Evolutionary conservation across 64 coral and sea anemone genomes (phyloP), one percentile per base, ranked within the genome.

Genomic region (Stichodactyla helianthus): DNA sequence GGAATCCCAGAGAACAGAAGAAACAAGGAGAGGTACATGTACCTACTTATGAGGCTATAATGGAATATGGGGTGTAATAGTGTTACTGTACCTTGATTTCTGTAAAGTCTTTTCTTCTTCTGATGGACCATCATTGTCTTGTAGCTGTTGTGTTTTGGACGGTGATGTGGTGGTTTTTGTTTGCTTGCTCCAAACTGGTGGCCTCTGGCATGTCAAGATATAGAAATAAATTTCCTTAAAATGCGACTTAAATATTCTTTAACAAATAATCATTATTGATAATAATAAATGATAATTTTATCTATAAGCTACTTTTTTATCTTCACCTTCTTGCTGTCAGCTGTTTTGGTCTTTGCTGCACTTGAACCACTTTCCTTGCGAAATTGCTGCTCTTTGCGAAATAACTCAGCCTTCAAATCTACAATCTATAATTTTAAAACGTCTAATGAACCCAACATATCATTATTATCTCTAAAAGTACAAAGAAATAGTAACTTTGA

Each of bases 391-490:
- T 99, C 97, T 61, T 99, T 99, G 13, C 97, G 91, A 82, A 92
- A 93, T 55, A 99, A 88, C 50, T 99, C 97, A 2, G 97, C 97
- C 84, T 95, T 99, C 52, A 99, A 83, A 62, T 99, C 97, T 7
- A 99, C 97, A 77, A 99, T 79, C 97, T 99, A 85, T 50, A 17
- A 77, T 28, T 35, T 57, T 7, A 51, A 19, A 70, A 54, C n/a
- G 10, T 9, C 28, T 1, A n/a, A 1, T 3, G 55, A 83, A 61
- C 51, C 15, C 22, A 59, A 1, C 51, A 71, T 9, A 74, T 83
- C 5, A 4, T 51, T 67, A 27, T 79, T 64, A 20, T 15, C 7
- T 74, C 7, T 25, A 10, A 74, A 79, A 64, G 67, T 18, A 22
- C 63, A 53, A 89, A 16, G 28, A 22, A 82, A 83, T 12, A 82